Evolutionary conservation across 1,140 invertebrate genomes (phyloP).

Genomic region (Oncopodura yosiiana): DNA sequence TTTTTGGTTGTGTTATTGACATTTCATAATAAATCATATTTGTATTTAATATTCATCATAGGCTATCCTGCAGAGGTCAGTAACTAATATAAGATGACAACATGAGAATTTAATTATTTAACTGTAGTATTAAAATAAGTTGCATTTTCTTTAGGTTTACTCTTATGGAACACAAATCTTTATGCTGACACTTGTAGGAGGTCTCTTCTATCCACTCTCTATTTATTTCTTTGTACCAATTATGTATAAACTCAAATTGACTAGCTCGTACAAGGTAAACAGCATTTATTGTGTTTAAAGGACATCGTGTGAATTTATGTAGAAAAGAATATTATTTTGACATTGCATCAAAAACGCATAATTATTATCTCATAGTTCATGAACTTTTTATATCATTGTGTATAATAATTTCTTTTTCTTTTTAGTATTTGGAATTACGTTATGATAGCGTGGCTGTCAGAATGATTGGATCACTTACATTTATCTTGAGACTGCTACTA

Average conservation of each 20-base stretch:
- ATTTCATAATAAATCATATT: neutral
- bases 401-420: no score
- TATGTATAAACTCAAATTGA: slow-evolving; percentile 29
- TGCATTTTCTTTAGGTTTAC: slow-evolving; percentile 9
- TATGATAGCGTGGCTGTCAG: slow-evolving; percentile 13
- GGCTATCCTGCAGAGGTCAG: no score
- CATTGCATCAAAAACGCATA: neutral
- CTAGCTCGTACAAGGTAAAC: slow-evolving; percentile 18
- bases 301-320: neutral
- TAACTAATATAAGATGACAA: neutral
- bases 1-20: neutral
- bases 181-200: slow-evolving; percentile 6
- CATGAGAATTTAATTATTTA: neutral
- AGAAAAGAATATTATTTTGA: neutral
- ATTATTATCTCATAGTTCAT: neutral
- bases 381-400: neutral
- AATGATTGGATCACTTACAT: slow-evolving; percentile 15
- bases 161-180: slow-evolving; percentile 21
- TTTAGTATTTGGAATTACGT: slow-evolving; percentile 29
- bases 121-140: neutral
- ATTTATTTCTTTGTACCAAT: slow-evolving; percentile 26
- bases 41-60: neutral
- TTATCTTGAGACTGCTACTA: slow-evolving; percentile 18
- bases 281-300: neutral
- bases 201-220: neutral